Conservation (phyloP, 2,113 vertebrate genomes). For the Ceuthmochares aereus region DNA sequence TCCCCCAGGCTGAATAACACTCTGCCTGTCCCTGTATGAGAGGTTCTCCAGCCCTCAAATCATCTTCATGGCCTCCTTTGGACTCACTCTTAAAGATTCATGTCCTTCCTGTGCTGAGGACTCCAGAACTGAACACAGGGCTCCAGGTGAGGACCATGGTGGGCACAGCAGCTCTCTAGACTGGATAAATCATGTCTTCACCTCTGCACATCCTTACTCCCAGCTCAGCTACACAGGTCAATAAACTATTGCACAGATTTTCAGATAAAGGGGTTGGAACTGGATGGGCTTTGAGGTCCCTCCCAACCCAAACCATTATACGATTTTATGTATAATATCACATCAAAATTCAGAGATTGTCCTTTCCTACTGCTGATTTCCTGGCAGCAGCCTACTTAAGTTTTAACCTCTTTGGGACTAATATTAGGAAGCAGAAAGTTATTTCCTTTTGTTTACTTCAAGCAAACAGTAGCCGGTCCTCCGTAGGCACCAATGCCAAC, state of each 20-base stretch:
- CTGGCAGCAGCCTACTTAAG: not conserved
- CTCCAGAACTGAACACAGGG: no score
- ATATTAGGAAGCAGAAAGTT: not conserved
- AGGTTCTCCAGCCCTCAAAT: no score
- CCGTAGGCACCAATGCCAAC: rapidly evolving
- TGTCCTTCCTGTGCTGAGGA: no score
- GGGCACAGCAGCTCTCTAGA: not conserved
- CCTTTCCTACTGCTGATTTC: not conserved
- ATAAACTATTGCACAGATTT: not conserved
- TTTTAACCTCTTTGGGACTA: not conserved
- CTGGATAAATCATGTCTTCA: not conserved
- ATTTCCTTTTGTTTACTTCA: not conserved
- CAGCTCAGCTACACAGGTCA: not conserved
- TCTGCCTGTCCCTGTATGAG: no score
- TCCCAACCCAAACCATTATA: no score
- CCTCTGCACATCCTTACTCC: not conserved
- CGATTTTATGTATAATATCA: not conserved
- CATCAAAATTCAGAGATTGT: not conserved
- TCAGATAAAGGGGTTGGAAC: not conserved
- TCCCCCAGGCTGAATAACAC: no score
- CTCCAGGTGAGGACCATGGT: rapidly evolving
- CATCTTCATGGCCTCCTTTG: no score
- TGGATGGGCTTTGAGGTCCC: no score
- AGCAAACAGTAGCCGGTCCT: not conserved
- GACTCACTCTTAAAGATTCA: no score